Evolutionary conservation across 2,888 invertebrate species (phyloP), one percentile per base, ranked within the genome.

Genomic region (Chalcosyrphus nemorum): DNA sequence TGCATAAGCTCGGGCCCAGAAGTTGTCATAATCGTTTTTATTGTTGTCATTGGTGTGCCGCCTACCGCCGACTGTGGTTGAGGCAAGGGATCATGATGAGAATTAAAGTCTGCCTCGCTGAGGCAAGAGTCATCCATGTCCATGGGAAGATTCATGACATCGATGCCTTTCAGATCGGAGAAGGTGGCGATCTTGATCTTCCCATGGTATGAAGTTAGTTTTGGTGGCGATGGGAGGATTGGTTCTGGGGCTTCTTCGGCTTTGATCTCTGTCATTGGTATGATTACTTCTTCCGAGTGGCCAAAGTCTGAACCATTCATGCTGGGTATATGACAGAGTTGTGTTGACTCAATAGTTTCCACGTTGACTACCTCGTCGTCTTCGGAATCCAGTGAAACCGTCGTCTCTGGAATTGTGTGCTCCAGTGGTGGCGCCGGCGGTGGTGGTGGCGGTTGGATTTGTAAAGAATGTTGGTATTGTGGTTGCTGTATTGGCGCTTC

Each of bases 81-180:
- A 2, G 35, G 2, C 17, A 32, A 19, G n/a, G 66, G 4, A 0
- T 76, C 75, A 32, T 61, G 61, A 57, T 80, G 65, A 1, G 70
- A 50, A 21, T 78, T 78, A 24, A 82, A 86, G n/a, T 82, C 78
- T 4, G 85, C 75, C 24, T 77, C 76, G 65, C 72, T 77, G 7
- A 81, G 65, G 38, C 81, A 77, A 50, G 77, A 81, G 87, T 95
- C 95, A 17, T 95, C 95, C 82, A 96, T 90, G 89, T 95, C 95
- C 70, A 96, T 94, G 0, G 95, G 95, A 61, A 96, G 90, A 80
- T 95, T 94, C 95, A 95, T 95, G 94, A 96, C 95, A 87, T 96
- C 95, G 63, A 94, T 93, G 13, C 93, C 93, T 75, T 94, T 94
- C 21, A 94, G 89, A 88, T 94, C 94, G 2, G 92, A 82, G 43